Evolutionary conservation across 2,888 invertebrate species (phyloP), one percentile per base, ranked within the genome.

Genomic region (Cordilura impudica): DNA sequence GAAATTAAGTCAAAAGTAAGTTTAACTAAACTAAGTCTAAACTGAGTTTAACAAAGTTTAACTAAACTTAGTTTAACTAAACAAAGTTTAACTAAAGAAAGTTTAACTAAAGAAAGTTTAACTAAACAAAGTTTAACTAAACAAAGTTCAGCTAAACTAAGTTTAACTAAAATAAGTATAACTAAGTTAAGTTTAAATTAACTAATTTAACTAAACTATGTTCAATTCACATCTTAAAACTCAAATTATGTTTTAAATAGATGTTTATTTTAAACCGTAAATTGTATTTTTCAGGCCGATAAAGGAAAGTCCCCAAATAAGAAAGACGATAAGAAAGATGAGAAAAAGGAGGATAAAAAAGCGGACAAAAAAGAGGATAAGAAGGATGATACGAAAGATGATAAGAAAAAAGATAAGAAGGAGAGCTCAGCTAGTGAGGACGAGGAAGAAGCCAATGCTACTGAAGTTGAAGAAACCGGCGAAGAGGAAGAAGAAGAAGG

Each of bases 371-470:
- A 63, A 65, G 4, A 60, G 12, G 56, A 21, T 7, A 61, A 90
- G 54, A 54, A 54, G 16, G 66, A 16, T 12, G 53, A 66, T 12
- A 70, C 47, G 23, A 56, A 63, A 56, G 8, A 65, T 8, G 61
- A 29, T 10, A 61, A 54, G n/a, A 61, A 71, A 10, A 78, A 35
- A 5, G 73, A 70, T 16, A 61, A 51, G 45, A 14, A 69, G n/a
- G 66, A 81, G 14, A 23, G 77, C 2, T 10, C 4, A 4, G 61
- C 77, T 4, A 84, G 91, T 90, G 83, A 81, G 54, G 83, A 81
- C 5, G 83, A 83, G 3, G 87, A 87, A 16, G 85, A 83, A 3
- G 91, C 86, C 0, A 90, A 90, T 0, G 91, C 85, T 1, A 90
- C 89, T 1, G 83, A 82, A 66, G 80, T 19, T 51, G 77, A 69